These are phyloP conservation scores for Lepus townsendii DNA, from an alignment of 2,797 vertebrate species.

Conservation along the genomic window DNA sequence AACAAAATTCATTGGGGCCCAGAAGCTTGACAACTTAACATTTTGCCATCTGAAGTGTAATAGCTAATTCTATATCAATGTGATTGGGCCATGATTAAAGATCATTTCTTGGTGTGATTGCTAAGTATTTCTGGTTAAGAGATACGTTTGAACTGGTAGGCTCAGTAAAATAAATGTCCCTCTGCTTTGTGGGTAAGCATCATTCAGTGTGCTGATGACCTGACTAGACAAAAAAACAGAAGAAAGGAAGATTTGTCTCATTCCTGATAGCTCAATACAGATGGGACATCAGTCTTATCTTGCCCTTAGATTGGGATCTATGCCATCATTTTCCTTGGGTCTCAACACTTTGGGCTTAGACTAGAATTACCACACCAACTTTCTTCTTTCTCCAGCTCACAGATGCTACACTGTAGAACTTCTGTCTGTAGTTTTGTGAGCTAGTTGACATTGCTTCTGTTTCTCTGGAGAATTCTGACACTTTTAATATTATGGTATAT, in stretches of 20 bases:
- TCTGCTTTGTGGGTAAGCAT: background rate
- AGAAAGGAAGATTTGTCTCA: background rate
- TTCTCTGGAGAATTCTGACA: background rate
- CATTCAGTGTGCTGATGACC: background rate
- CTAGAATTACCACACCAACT: background rate
- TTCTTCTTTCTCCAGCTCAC: background rate
- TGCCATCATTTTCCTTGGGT: background rate
- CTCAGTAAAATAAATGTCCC: background rate
- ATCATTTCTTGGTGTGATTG: background rate
- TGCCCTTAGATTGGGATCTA: background rate
- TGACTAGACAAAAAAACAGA: background rate
- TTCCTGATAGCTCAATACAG: background rate
- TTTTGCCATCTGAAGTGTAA: background rate
- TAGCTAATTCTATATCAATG: background rate
- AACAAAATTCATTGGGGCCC: background rate
- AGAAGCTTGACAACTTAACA: background rate
- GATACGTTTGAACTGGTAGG: background rate
- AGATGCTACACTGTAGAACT: background rate
- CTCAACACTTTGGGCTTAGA: background rate
- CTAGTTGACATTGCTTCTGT: background rate
- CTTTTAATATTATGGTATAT: background rate
- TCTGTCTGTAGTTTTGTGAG: background rate
- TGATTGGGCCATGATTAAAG: background rate
- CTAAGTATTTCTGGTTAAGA: background rate
- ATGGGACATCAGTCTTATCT: background rate